Conservation (phyloP, 2,888 invertebrate genomes). For the Drosophila falleni region DNA sequence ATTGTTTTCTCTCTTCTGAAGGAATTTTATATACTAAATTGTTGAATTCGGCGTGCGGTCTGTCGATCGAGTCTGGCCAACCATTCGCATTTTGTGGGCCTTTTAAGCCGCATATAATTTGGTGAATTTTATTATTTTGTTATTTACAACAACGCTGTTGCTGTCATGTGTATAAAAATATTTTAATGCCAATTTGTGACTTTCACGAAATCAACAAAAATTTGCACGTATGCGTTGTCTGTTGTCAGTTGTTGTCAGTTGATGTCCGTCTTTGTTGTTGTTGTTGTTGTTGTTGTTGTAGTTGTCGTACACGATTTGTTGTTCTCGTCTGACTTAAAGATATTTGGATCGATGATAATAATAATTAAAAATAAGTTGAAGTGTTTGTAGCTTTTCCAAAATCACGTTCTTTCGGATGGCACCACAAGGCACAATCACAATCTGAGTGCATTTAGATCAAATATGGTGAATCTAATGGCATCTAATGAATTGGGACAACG, state of each 20-base stretch:
- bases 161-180: slow-evolving; percentile 55
- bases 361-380: slow-evolving; percentile 26
- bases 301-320: slow-evolving; percentile 45
- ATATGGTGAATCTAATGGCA: slow-evolving; percentile 6
- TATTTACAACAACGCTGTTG: slow-evolving; percentile 63
- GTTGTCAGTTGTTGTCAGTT: slow-evolving; percentile 25
- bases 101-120: slow-evolving; percentile 65
- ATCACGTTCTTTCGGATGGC: slow-evolving; percentile 19
- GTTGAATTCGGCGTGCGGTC: slow-evolving; percentile 38
- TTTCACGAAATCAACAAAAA: slow-evolving; percentile 72
- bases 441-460: slow-evolving; percentile 16
- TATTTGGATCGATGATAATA: slow-evolving; percentile 60
- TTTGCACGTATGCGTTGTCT: slow-evolving; percentile 60
- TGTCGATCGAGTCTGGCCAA: slow-evolving; percentile 10
- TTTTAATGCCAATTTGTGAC: slow-evolving; percentile 65
- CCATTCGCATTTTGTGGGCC: slow-evolving; percentile 49
- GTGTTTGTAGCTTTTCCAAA: slow-evolving; percentile 23
- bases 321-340: slow-evolving; percentile 32
- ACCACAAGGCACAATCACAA: slow-evolving; percentile 8
- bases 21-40: slow-evolving; percentile 44
- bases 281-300: slow-evolving; percentile 34
- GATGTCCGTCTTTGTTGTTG: slow-evolving; percentile 7
- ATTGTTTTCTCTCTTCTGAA: slow-evolving; percentile 20
- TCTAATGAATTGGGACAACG: slow-evolving; percentile 43
- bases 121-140: slow-evolving; percentile 69